Percentiles rank a stretch among this genome's conserved stretches.
Conservation (phyloP, 2,888 invertebrate genomes). For the Eumerus sabulonum region DNA sequence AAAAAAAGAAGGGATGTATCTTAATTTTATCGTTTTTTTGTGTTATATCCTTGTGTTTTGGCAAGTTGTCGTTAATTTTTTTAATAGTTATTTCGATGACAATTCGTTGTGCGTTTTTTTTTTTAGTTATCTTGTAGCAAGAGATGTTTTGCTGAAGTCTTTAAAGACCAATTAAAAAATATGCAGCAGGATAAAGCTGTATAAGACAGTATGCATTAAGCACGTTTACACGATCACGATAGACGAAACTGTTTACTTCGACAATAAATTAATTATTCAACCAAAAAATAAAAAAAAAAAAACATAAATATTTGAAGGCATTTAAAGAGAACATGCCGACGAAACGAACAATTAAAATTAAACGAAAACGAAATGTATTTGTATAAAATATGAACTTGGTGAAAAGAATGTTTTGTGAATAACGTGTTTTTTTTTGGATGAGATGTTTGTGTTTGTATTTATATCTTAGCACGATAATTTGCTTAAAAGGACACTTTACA, state of each 20-base stretch:
- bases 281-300: background rate
- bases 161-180: no score
- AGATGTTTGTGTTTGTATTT: constrained; percentile 49
- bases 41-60: background rate
- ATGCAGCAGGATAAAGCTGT: no score
- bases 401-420: constrained; percentile 49
- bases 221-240: no score
- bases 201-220: no score
- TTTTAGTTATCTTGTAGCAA: constrained; percentile 18
- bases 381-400: constrained; percentile 25
- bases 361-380: constrained; percentile 33
- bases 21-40: constrained; percentile 17
- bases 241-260: no score
- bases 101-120: background rate
- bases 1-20: constrained; percentile 15
- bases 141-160: constrained; percentile 15
- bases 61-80: background rate
- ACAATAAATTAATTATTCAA: no score
- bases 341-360: constrained; percentile 30
- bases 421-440: constrained; percentile 59
- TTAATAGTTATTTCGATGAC: background rate
- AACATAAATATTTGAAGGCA: constrained; percentile 39
- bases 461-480: constrained; percentile 34
- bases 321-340: constrained; percentile 31
- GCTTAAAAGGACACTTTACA: constrained; percentile 49